phyloP scores from a whole-genome alignment of 1,140 invertebrate species.

The Leptoteleia sp. region DNA sequence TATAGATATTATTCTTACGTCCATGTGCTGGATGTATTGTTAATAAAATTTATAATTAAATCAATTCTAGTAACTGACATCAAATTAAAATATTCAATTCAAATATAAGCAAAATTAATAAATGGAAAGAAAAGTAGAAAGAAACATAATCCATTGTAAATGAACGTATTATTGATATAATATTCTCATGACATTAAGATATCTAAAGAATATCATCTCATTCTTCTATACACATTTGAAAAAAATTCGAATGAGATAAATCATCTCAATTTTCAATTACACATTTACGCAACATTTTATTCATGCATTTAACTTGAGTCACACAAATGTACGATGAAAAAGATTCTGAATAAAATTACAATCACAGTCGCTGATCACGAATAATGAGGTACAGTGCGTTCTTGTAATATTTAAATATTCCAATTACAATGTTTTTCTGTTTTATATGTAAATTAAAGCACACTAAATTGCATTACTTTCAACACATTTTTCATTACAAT shows the following conservation, averaged over 20 bases:
- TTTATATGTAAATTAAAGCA: too few species aligned
- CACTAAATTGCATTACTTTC: too few species aligned
- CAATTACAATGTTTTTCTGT: too few species aligned
- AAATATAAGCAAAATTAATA: slow-evolving; percentile 18
- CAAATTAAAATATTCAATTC: slow-evolving; percentile 13
- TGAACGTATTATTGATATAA: slow-evolving; percentile 44
- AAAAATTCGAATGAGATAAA: slow-evolving; percentile 25
- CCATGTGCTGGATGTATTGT: too few species aligned
- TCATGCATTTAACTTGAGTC: neutral
- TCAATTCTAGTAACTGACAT: neutral
- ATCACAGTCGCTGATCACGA: neutral
- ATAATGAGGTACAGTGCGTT: too few species aligned
- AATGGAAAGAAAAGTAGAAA: too few species aligned
- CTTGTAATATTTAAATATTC: too few species aligned
- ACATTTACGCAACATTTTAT: slow-evolving; percentile 20
- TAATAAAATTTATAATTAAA: neutral
- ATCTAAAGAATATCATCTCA: slow-evolving; percentile 44
- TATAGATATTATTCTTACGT: too few species aligned
- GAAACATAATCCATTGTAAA: slow-evolving; percentile 27
- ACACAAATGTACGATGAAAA: too few species aligned
- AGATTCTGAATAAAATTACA: neutral
- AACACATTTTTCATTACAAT: too few species aligned
- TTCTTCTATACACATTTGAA: slow-evolving; percentile 10
- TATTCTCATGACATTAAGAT: slow-evolving; percentile 50
- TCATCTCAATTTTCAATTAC: slow-evolving; percentile 43